Percentiles rank a stretch among this genome's conserved stretches.
Evolutionary conservation across 2,113 vertebrate species (phyloP).

Genomic region (Galbula dea): DNA sequence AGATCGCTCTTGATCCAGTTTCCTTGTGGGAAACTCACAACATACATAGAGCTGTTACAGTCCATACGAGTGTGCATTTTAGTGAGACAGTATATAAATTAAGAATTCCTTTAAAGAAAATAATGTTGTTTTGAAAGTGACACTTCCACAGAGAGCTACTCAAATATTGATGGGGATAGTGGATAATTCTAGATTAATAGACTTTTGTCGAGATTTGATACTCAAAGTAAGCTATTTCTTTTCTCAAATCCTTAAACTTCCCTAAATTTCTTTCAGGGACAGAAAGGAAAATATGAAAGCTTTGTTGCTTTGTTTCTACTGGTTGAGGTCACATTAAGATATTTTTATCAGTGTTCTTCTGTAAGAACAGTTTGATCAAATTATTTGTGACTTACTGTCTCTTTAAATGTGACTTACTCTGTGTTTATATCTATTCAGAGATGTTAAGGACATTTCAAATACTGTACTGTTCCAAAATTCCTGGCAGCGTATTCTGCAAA

Average conservation of each 20-base stretch:
- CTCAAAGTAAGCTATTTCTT: background rate
- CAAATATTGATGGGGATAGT: background rate
- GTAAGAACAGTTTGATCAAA: background rate
- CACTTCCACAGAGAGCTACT: background rate
- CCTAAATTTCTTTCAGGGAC: background rate
- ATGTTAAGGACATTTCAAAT: slow-evolving; percentile 18
- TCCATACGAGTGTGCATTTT: background rate
- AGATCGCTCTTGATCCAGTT: background rate
- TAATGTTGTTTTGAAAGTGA: background rate
- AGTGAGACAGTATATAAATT: background rate
- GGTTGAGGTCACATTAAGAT: background rate
- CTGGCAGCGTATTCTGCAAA: slow-evolving; percentile 28
- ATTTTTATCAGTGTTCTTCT: background rate
- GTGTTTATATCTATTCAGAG: background rate
- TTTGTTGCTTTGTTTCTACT: background rate
- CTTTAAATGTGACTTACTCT: slow-evolving; percentile 23
- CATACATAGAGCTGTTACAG: background rate
- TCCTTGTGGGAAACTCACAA: background rate
- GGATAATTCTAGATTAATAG: background rate
- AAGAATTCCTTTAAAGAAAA: background rate
- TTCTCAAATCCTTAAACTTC: background rate
- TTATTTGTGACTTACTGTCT: background rate
- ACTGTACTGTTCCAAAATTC: background rate
- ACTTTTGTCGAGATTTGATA: background rate
- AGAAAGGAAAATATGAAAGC: background rate